Evolutionary conservation across 1,140 invertebrate species (phyloP).

Genomic region (Pemphigus obesinymphae): DNA sequence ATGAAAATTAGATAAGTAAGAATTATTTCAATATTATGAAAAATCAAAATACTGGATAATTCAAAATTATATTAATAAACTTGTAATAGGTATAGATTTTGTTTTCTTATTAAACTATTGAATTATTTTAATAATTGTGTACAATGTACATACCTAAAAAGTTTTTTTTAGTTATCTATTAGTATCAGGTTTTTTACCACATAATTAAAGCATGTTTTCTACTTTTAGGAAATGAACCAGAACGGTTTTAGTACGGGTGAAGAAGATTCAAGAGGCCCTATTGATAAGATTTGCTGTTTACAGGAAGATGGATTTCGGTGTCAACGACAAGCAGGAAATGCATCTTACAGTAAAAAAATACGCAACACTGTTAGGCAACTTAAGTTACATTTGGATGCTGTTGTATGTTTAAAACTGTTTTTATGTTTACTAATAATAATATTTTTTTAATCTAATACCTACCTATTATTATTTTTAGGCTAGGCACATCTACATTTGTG

Average conservation of each 20-base stretch:
- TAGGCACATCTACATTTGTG: conserved; percentile 93
- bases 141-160: too few species aligned
- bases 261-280: conserved; percentile 74
- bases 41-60: too few species aligned
- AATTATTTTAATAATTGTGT: too few species aligned
- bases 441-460: neutral
- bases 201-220: neutral
- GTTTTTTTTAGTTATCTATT: neutral
- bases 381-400: conserved; percentile 79
- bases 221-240: conserved; percentile 32
- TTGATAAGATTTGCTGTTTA: conserved; percentile 89
- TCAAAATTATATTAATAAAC: too few species aligned
- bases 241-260: conserved; percentile 87
- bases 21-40: too few species aligned
- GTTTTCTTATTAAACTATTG: neutral
- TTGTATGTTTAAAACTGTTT: conserved; percentile 56
- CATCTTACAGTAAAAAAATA: conserved; percentile 92
- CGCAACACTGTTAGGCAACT: conserved; percentile 92
- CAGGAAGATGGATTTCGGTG: conserved; percentile 85
- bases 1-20: too few species aligned
- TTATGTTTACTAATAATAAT: neutral
- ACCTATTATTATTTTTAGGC: conserved; percentile 65
- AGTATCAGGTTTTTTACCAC: too few species aligned
- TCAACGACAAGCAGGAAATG: conserved; percentile 82
- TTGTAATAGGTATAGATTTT: neutral